These are phyloP conservation scores for Mamestra brassicae DNA, from an alignment of 2,888 invertebrate species.

Conservation along the genomic window DNA sequence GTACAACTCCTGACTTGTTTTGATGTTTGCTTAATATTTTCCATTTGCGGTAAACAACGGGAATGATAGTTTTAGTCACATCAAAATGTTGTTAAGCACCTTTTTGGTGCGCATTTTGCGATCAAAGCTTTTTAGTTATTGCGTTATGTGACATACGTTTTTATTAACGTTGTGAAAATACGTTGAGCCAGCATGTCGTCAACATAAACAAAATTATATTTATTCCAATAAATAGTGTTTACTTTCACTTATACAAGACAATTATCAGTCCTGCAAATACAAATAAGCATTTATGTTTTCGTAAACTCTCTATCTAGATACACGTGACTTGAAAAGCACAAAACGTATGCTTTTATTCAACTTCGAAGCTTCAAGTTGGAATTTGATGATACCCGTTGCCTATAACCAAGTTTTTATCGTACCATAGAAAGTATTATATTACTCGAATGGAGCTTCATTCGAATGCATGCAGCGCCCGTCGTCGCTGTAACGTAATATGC, in stretches of 20 bases:
- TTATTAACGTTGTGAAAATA: slow-evolving; percentile 4
- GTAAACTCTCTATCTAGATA: background rate
- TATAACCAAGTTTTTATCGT: slow-evolving; percentile 40
- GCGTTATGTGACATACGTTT: slow-evolving; percentile 4
- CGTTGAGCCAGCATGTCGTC: background rate
- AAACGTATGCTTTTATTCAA: slow-evolving; percentile 16
- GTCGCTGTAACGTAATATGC: slow-evolving; percentile 67
- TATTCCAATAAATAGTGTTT: background rate
- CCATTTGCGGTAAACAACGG: slow-evolving; percentile 38
- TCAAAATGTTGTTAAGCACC: slow-evolving; percentile 22
- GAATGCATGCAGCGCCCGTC: slow-evolving; percentile 59
- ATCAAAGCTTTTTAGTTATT: slow-evolving; percentile 25
- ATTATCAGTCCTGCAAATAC: background rate
- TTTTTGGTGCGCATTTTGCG: slow-evolving; percentile 3
- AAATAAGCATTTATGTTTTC: background rate
- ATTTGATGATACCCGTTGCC: slow-evolving; percentile 36
- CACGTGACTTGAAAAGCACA: background rate
- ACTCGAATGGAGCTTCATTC: slow-evolving; percentile 63
- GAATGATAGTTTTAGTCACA: slow-evolving; percentile 34
- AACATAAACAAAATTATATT: background rate
- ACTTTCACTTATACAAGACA: background rate
- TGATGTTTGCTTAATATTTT: slow-evolving; percentile 61
- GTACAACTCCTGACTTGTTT: slow-evolving; percentile 53
- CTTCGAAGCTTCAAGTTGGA: slow-evolving; percentile 7
- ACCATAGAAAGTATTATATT: slow-evolving; percentile 52